A percentile compares a stretch with the other conserved stretches of the same genome.
Conservation (phyloP, 2,888 invertebrate genomes). For the Drosophila borealis region DNA sequence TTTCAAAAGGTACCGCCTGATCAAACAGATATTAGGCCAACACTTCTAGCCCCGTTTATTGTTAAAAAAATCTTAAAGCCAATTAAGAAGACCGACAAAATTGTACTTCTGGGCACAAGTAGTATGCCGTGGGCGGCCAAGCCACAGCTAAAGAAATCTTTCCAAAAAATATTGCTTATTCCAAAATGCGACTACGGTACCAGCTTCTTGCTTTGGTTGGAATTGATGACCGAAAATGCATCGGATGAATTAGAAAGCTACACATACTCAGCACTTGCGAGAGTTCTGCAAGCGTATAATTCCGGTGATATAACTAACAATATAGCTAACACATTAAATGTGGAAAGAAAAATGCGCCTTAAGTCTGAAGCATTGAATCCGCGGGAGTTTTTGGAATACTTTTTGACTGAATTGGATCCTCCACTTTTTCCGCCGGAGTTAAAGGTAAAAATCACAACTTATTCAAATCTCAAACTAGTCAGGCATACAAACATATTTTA, state of each 20-base stretch:
- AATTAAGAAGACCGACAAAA: conserved; percentile 86
- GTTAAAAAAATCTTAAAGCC: conserved; percentile 86
- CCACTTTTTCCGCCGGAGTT: conserved; percentile 74
- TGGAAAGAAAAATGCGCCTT: conserved; percentile 75
- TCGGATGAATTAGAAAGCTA: conserved; percentile 65
- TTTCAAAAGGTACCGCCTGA: conserved; percentile 85
- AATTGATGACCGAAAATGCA: conserved; percentile 70
- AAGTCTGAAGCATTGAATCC: conserved; percentile 62
- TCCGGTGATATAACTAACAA: conserved; percentile 83
- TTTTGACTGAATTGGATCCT: conserved; percentile 60
- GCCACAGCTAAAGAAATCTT: conserved; percentile 73
- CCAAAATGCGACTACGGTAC: conserved; percentile 83
- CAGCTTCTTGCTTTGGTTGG: conserved; percentile 78
- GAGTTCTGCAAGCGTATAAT: conserved; percentile 77
- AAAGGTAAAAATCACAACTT: conserved; percentile 60
- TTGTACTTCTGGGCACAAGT: conserved; percentile 86
- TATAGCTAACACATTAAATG: conserved; percentile 68
- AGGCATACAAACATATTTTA: too few relatives aligned
- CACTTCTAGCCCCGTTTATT: conserved; percentile 86
- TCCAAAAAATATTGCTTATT: conserved; percentile 81
- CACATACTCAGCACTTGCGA: conserved; percentile 78
- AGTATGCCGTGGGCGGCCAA: conserved; percentile 86
- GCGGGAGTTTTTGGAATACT: conserved; percentile 79
- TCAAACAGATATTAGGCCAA: conserved; percentile 85
- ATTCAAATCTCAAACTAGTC: too few relatives aligned